Evolutionary conservation across 2,888 invertebrate genomes (phyloP).

Genomic region (Zonitis immaculata): DNA sequence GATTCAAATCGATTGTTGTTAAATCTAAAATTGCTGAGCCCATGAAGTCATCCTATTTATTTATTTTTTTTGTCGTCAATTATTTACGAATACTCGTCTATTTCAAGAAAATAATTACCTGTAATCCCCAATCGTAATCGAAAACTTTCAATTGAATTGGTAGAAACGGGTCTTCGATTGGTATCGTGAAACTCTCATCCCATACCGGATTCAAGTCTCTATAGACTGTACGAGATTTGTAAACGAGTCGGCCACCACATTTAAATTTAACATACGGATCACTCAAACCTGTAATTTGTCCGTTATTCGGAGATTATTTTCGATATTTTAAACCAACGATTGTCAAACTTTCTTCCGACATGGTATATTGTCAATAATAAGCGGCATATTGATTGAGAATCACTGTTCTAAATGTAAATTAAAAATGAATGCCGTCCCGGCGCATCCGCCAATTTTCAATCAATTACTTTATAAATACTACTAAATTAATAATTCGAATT

Average conservation of each 20-base stretch:
- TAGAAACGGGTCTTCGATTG: constrained; percentile 85
- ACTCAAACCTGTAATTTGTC: constrained; percentile 93
- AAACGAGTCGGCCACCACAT: constrained; percentile 75
- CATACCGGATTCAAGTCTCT: constrained; percentile 95
- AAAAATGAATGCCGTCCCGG: too few relatives aligned
- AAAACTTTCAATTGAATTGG: constrained; percentile 88
- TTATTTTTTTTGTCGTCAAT: too few relatives aligned
- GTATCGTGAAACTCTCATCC: constrained; percentile 93
- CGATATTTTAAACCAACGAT: too few relatives aligned
- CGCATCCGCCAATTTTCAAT: not conserved
- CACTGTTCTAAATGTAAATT: too few relatives aligned
- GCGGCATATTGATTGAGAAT: too few relatives aligned
- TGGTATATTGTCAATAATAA: too few relatives aligned
- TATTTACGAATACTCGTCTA: too few relatives aligned
- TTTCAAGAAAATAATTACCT: too few relatives aligned
- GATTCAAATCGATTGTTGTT: constrained; percentile 72
- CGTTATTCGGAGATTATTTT: too few relatives aligned
- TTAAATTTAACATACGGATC: constrained; percentile 99
- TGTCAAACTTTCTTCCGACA: too few relatives aligned
- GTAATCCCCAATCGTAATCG: constrained; percentile 95
- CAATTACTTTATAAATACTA: too few relatives aligned
- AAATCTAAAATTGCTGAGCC: constrained; percentile 84
- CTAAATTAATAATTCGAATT: too few relatives aligned
- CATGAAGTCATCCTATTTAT: constrained; percentile 99
- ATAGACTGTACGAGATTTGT: constrained; percentile 92